A percentile compares a stretch with the other conserved stretches of the same genome.
Conservation (phyloP, 2,888 invertebrate genomes). For the Erebia aethiops region DNA sequence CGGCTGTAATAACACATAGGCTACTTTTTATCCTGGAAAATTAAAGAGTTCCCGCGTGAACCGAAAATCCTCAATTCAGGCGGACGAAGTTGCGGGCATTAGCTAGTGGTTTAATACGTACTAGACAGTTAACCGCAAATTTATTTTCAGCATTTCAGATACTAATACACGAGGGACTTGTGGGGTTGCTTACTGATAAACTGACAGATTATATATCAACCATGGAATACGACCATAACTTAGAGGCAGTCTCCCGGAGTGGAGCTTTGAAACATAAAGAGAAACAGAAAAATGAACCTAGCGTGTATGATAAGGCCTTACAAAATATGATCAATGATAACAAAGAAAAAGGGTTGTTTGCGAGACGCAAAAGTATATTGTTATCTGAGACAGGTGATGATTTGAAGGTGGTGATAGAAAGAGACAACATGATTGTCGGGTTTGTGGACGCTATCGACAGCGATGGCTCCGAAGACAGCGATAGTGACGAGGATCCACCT, state of each 20-base stretch:
- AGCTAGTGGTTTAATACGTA: no score
- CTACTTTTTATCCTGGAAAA: no score
- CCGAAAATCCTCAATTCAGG: no score
- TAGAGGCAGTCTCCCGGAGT: slow-evolving; percentile 45
- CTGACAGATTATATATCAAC: slow-evolving; percentile 64
- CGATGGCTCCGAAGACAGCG: slow-evolving; percentile 69
- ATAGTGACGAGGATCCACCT: slow-evolving; percentile 51
- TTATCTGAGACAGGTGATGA: slow-evolving; percentile 63
- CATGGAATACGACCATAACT: slow-evolving; percentile 71
- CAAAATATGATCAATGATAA: slow-evolving; percentile 37
- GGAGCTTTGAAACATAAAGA: slow-evolving; percentile 29
- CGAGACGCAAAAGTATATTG: slow-evolving; percentile 58
- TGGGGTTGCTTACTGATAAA: slow-evolving; percentile 69
- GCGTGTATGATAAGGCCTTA: slow-evolving; percentile 34
- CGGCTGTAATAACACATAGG: no score
- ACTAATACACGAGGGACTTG: slow-evolving; percentile 72
- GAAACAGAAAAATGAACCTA: slow-evolving; percentile 33
- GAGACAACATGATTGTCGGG: slow-evolving; percentile 77
- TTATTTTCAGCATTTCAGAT: slow-evolving; percentile 69
- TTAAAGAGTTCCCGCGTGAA: no score
- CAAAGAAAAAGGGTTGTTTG: slow-evolving; percentile 50
- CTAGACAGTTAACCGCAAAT: neutral
- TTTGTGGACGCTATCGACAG: slow-evolving; percentile 72
- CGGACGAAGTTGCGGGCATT: no score
- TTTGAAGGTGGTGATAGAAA: slow-evolving; percentile 72